Base-by-base conservation (phyloP, 2,797 vertebrate species). In the Toxotes lorentzi region DNA sequence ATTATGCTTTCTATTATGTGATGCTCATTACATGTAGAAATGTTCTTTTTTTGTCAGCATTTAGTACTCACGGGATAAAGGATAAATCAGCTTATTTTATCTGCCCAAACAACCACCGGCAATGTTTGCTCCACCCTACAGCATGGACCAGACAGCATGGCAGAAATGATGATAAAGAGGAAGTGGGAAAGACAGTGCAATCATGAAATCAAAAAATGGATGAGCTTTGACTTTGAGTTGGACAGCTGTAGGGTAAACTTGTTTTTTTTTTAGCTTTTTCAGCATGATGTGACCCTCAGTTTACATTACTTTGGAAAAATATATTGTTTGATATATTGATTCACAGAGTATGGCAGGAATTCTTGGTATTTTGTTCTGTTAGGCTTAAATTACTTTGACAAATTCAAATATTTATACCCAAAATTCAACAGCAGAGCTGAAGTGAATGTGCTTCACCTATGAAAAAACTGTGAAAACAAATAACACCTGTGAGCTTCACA, bases 61-160 rank as follows among this genome's bases (percentile, higher is more conserved):
- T 35, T 23, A 14, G 27, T 14, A 48, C 34, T 32, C 59, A 74
- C 57, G 51, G 24, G 41, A 67, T 45, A 51, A 62, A 69, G 41
- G 65, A 75, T 35, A 69, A 14, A 43, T 71, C 58, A 63, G 69
- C 10, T 67, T 1, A 38, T 50, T 64, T 10, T 54, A 40, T 57
- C 48, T 12, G 27, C 53, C 41, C 54, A n/a, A 71, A 62, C 54
- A 48, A 48, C 13, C 19, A 0, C 9, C 53, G 5, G 1, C 38
- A 30, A 35, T 43, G 53, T 30, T 10, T 7, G 60, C 38, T 7
- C 14, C 0, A 56, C 21, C 23, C 56, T 65, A 68, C 27, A 54
- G 70, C 35, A 50, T 53, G 5, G 67, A 58, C 47, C 48, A 23
- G 48, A 50, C 10, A 56, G 24, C 45, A 51, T 23, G 27, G 24